Evolutionary conservation across 1,140 invertebrate genomes (phyloP).

Genomic region (Lasioglossum baleicum): DNA sequence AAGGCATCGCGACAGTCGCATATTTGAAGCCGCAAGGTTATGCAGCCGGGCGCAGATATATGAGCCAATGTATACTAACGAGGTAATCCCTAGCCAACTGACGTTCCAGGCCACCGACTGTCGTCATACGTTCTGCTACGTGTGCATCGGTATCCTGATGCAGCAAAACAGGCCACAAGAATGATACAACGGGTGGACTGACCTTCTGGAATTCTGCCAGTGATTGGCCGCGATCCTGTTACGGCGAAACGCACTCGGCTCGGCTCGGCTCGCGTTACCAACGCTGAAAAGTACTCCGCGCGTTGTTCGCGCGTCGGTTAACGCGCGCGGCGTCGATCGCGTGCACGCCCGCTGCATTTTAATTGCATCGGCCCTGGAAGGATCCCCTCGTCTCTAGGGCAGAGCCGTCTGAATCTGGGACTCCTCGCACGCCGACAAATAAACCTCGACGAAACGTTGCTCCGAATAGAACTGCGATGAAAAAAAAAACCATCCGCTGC

Average conservation of each 20-base stretch:
- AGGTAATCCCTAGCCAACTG: conserved; percentile 48
- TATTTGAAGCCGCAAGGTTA: conserved; percentile 23
- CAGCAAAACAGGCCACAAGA: conserved; percentile 37
- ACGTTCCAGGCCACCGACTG: conserved; percentile 36
- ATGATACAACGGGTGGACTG: conserved; percentile 29
- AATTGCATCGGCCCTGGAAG: background rate
- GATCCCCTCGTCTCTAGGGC: background rate
- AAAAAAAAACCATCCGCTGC: background rate
- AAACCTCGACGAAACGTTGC: background rate
- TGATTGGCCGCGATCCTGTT: conserved; percentile 3
- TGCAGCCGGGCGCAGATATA: conserved; percentile 33
- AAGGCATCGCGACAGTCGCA: background rate
- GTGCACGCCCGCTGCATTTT: background rate
- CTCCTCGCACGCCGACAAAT: background rate
- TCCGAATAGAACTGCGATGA: background rate
- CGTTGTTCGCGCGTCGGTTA: background rate
- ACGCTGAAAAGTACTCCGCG: conserved; percentile 4
- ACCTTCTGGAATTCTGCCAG: conserved; percentile 36
- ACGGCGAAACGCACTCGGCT: background rate
- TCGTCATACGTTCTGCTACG: conserved; percentile 45
- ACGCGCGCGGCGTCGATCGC: conserved; percentile 13
- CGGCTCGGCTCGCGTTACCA: background rate
- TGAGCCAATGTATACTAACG: conserved; percentile 51
- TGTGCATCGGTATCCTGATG: conserved; percentile 16
- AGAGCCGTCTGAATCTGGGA: background rate